Evolutionary conservation across 1,140 invertebrate genomes (phyloP), one percentile per base, ranked within the genome.

Genomic region (Bombus superbus): DNA sequence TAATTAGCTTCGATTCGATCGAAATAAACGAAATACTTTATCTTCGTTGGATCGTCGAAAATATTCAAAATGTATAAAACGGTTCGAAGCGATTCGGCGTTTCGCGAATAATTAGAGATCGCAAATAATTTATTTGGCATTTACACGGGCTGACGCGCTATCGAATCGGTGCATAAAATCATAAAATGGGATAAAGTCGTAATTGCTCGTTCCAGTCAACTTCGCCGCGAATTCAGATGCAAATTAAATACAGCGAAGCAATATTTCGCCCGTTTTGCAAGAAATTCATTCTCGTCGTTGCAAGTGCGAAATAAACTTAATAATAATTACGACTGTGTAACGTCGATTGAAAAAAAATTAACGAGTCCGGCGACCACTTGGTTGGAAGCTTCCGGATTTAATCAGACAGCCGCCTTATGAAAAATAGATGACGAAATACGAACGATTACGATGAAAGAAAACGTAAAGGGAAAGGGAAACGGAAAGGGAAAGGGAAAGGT

Each of bases 221-320:
- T 84, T 78, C 15, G 47, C 75, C 28, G 40, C 47, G 44, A 35
- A 84, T 78, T 78, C 74, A 78, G 47, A 78, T 69, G 64, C 64
- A 84, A 84, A 84, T 78, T 78, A 78, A 84, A 84, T 66, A 69
- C 74, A 76, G 38, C 35, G n/a, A 35, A 84, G 82, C 75, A 69
- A 84, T 84, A 84, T 84, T 84, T 78, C 47, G 11, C 64, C 69
- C 82, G 64, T 78, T 83, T 83, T 38, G 38, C n/a, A 68, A 66
- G 44, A 77, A 78, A 38, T 71, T 83, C 64, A 22, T 83, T 78
- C n/a, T 47, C n/a, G n/a, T 57, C 64, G 64, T 44, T 40, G 28
- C 22, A 44, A 15, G 11, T n/a, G 28, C 62, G 44, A 22, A 59
- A 78, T 71, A 69, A 78, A 78, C 74, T 59, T 59, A 47, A 69